These are phyloP conservation scores for Bergia puertoricense DNA, from an alignment of 92 coral and sea anemone species.

Conservation along the genomic window DNA sequence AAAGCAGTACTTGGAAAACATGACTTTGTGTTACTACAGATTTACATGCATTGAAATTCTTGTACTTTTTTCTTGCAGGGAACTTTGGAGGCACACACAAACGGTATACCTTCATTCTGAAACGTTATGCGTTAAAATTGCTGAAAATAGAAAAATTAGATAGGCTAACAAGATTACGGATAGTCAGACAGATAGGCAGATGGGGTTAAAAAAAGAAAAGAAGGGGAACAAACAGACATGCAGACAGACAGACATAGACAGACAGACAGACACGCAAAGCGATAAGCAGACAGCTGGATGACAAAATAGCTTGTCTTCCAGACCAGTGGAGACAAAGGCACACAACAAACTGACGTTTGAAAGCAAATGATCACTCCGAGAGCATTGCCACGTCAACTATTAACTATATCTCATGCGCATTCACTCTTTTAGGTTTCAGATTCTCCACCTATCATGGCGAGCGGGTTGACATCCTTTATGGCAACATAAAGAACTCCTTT, in stretches of 20 bases:
- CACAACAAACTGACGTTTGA: background rate
- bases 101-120: conserved; percentile 58
- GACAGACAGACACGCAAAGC: background rate
- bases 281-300: background rate
- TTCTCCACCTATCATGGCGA: conserved; percentile 94
- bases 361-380: background rate
- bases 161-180: background rate
- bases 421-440: conserved; percentile 74
- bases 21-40: background rate
- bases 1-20: background rate
- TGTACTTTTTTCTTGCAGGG: conserved; percentile 64
- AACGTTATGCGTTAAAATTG: background rate
- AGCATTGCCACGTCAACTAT: background rate
- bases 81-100: conserved; percentile 91
- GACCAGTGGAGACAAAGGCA: background rate
- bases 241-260: background rate
- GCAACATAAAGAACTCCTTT: conserved; percentile 92
- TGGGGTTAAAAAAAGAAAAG: background rate
- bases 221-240: background rate
- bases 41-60: background rate
- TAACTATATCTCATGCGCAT: background rate
- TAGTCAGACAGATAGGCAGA: background rate
- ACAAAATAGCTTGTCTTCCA: background rate
- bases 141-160: background rate
- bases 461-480: conserved; percentile 89